Percentiles rank a stretch among this genome's conserved stretches.
Evolutionary conservation across 2,113 vertebrate species (phyloP).

Genomic region (Sylvietta virens): DNA sequence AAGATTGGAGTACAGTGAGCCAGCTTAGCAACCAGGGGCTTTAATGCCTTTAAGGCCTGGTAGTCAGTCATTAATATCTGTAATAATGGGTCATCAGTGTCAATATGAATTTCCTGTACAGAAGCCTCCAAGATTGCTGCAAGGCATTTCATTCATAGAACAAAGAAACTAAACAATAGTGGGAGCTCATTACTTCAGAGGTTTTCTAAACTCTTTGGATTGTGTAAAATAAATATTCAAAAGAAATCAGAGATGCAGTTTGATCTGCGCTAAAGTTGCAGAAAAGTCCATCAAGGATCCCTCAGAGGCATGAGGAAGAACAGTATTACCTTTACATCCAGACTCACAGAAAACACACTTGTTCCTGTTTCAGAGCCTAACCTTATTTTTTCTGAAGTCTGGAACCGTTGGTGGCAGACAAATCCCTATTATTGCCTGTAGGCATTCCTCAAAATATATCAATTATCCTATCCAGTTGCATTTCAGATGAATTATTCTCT

Average conservation of each 20-base stretch:
- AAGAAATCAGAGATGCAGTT: constrained; percentile 21
- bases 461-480: constrained; percentile 14
- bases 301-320: background rate
- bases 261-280: background rate
- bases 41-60: background rate
- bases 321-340: background rate
- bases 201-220: constrained; percentile 6
- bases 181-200: constrained; percentile 4
- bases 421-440: constrained; percentile 28
- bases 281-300: background rate
- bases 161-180: constrained; percentile 2
- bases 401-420: background rate
- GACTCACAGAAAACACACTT: background rate
- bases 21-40: background rate
- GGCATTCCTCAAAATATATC: constrained; percentile 33
- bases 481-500: constrained; percentile 36
- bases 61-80: background rate
- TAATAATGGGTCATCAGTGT: background rate
- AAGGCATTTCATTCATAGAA: constrained; percentile 22
- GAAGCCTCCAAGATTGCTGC: background rate
- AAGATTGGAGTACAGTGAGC: background rate
- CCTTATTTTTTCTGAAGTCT: background rate
- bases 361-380: background rate
- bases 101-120: background rate
- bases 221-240: constrained; percentile 24